These are phyloP conservation scores for Ciona savignyi DNA, from an alignment of 23 tunicate species.

Conservation along the genomic window DNA sequence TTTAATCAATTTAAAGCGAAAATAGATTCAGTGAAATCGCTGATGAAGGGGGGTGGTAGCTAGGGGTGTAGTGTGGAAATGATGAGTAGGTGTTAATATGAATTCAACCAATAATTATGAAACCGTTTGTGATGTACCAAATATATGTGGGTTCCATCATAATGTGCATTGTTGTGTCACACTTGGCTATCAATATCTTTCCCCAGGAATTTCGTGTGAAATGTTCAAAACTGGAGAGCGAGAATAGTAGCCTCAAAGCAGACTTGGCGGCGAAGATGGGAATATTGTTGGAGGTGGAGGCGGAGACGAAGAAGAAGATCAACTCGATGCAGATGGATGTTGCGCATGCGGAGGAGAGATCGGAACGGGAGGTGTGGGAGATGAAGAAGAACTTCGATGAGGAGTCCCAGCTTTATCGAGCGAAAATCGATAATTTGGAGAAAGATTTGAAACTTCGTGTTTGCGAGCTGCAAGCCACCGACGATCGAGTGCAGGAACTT, in stretches of 20 bases:
- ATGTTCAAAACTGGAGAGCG: neutral
- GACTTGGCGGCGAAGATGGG: constrained; percentile 7
- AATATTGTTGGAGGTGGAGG: constrained; percentile 4
- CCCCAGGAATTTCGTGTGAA: constrained; percentile 6
- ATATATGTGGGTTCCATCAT: too few relatives aligned
- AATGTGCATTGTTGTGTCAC: too few relatives aligned
- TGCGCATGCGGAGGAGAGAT: constrained; percentile 13
- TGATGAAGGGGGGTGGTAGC: too few relatives aligned
- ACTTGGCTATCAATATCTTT: too few relatives aligned
- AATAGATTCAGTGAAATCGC: too few relatives aligned
- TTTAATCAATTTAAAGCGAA: too few relatives aligned
- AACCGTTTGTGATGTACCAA: too few relatives aligned
- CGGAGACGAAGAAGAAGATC: constrained; percentile 6
- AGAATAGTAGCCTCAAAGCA: constrained; percentile 6
- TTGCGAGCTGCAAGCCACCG: constrained; percentile 28
- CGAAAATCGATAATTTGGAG: constrained; percentile 1
- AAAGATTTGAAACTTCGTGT: constrained; percentile 2
- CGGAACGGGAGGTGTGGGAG: constrained; percentile 38
- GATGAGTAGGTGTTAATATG: too few relatives aligned
- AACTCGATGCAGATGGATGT: constrained; percentile 13
- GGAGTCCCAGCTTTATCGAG: constrained; percentile 4
- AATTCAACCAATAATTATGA: too few relatives aligned
- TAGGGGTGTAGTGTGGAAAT: too few relatives aligned
- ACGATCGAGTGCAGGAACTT: constrained; percentile 59
- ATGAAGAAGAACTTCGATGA: constrained; percentile 8